phyloP scores from a whole-genome alignment of 2,888 invertebrate genomes.

The Eurois occulta region DNA sequence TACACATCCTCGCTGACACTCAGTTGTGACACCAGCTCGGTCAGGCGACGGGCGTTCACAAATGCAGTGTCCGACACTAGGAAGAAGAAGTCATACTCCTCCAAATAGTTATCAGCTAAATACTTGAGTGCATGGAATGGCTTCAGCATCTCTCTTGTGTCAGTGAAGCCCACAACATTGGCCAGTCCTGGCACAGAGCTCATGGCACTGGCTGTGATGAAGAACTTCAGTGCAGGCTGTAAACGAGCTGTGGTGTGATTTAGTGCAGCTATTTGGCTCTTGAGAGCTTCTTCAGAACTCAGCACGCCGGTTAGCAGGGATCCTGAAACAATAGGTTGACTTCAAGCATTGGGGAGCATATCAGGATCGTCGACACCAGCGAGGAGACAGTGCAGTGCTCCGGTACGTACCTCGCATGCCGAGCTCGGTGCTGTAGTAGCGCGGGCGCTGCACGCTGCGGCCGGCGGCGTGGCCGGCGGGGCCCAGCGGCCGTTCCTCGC shows the following conservation, averaged over 20 bases:
- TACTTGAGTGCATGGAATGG: slow-evolving; percentile 97
- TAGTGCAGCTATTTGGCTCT: slow-evolving; percentile 95
- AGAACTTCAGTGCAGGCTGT: slow-evolving; percentile 95
- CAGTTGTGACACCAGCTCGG: slow-evolving; percentile 93
- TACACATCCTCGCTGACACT: slow-evolving; percentile 96
- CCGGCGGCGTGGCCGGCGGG: slow-evolving; percentile 72
- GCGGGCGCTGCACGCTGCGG: slow-evolving; percentile 93
- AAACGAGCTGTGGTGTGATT: slow-evolving; percentile 96
- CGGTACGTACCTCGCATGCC: slow-evolving; percentile 92
- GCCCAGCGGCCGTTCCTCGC: slow-evolving; percentile 79
- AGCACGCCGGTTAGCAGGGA: slow-evolving; percentile 95
- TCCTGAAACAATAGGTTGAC: slow-evolving; percentile 64
- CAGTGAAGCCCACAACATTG: slow-evolving; percentile 96
- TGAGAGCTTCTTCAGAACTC: slow-evolving; percentile 93
- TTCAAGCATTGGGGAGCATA: not conserved
- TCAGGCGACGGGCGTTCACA: slow-evolving; percentile 94
- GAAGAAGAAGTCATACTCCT: slow-evolving; percentile 98
- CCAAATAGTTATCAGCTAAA: slow-evolving; percentile 96
- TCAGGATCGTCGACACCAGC: not conserved
- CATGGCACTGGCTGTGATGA: slow-evolving; percentile 91
- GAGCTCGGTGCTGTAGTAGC: slow-evolving; percentile 98
- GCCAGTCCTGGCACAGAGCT: slow-evolving; percentile 83
- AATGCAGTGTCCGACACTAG: slow-evolving; percentile 96
- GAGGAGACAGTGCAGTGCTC: not conserved
- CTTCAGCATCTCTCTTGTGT: slow-evolving; percentile 93